Evolutionary conservation across 2,113 vertebrate genomes (phyloP).

Genomic region (Scomber japonicus): DNA sequence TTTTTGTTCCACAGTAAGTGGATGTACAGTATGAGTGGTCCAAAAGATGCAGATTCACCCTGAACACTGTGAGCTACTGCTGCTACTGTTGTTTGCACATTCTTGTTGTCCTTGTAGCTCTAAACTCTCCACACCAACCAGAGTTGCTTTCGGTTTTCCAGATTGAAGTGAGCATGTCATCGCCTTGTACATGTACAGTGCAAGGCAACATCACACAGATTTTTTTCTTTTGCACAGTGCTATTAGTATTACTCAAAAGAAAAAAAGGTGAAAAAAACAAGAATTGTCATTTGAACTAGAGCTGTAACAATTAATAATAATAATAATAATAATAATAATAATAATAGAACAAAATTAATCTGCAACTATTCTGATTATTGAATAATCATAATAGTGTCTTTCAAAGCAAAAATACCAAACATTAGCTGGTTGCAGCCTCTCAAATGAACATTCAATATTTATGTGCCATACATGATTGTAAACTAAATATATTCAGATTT

Average conservation of each 20-base stretch:
- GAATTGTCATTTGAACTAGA: background rate
- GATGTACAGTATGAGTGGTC: background rate
- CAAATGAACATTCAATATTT: too few species aligned
- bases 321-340: too few species aligned
- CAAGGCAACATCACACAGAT: too few species aligned
- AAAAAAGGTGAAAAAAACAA: background rate
- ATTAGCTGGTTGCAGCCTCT: too few species aligned
- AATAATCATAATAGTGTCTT: too few species aligned
- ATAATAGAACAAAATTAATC: too few species aligned
- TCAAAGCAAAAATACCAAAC: too few species aligned
- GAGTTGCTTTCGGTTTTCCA: constrained; percentile 1
- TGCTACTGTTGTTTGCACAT: background rate
- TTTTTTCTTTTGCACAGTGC: background rate
- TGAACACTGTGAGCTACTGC: constrained; percentile 2
- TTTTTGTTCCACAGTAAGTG: background rate
- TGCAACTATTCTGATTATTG: too few species aligned
- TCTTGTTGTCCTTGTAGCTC: background rate
- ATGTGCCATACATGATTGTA: too few species aligned
- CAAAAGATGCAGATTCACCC: background rate
- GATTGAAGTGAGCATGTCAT: background rate
- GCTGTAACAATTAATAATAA: too few species aligned
- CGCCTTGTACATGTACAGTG: background rate
- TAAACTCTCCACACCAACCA: background rate
- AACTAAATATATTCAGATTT: too few species aligned
- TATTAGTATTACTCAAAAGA: background rate